Percentiles rank a stretch among this genome's conserved stretches.
Evolutionary conservation across 1,140 invertebrate species (phyloP).

Genomic region (Pseudachorutes palmiensis): DNA sequence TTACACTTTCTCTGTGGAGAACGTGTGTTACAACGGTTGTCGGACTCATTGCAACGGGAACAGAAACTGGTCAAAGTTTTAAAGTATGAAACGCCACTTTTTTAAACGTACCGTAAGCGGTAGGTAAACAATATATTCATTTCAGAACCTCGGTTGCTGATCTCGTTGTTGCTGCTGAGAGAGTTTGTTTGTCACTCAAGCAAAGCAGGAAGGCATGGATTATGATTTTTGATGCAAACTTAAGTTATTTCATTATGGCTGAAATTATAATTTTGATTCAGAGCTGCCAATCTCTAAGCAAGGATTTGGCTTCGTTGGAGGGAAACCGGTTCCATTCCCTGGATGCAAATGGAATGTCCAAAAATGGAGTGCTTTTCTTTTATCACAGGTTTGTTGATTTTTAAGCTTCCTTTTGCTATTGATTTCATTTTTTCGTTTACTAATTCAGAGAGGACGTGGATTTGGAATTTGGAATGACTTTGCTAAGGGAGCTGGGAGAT

Average conservation of each 20-base stretch:
- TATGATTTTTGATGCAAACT: no score
- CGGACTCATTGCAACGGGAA: slow-evolving; percentile 55
- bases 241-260: no score
- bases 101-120: background rate
- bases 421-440: background rate
- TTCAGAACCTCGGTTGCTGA: slow-evolving; percentile 12
- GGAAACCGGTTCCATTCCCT: slow-evolving; percentile 16
- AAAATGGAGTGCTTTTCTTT: slow-evolving; percentile 12
- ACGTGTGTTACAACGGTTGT: slow-evolving; percentile 54
- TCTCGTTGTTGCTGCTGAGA: slow-evolving; percentile 13
- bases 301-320: slow-evolving; percentile 29
- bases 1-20: slow-evolving; percentile 63
- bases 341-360: slow-evolving; percentile 8
- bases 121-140: background rate
- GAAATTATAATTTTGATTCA: background rate
- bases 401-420: background rate
- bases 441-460: slow-evolving; percentile 35
- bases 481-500: slow-evolving; percentile 30
- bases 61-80: slow-evolving; percentile 56
- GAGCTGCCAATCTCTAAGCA: slow-evolving; percentile 24
- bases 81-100: slow-evolving; percentile 52
- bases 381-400: slow-evolving; percentile 17
- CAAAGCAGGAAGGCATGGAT: slow-evolving; percentile 16
- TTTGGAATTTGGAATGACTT: slow-evolving; percentile 26
- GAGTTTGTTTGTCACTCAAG: slow-evolving; percentile 20